A percentile compares a stretch with the other conserved stretches of the same genome.
phyloP scores from a whole-genome alignment of 2,113 vertebrate genomes.

The Mesitornis unicolor region DNA sequence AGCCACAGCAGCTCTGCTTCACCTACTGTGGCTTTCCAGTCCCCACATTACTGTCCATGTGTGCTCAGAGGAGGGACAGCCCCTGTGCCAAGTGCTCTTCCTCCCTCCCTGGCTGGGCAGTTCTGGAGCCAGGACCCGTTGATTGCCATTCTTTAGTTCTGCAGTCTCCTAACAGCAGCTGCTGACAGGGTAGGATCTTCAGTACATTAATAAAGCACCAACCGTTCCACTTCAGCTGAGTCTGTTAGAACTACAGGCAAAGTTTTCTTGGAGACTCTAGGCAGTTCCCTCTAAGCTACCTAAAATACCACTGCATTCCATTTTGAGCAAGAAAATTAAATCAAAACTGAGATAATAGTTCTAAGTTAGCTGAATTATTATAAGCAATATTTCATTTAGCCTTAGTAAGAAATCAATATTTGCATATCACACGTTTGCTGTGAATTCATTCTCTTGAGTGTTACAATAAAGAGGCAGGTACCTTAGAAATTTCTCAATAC shows the following conservation, averaged over 20 bases:
- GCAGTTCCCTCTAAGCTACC: not conserved
- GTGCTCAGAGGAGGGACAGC: not conserved
- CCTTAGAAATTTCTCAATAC: not conserved
- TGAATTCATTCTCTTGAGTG: not conserved
- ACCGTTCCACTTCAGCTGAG: not conserved
- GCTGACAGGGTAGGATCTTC: not conserved
- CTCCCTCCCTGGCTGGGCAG: accelerated
- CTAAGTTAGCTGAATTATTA: not conserved
- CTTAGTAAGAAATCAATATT: not conserved
- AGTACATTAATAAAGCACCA: not conserved
- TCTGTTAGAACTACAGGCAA: not conserved
- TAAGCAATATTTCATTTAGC: not conserved
- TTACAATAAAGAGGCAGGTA: not conserved
- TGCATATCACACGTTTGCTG: not conserved
- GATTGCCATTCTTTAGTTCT: not conserved
- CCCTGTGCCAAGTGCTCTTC: accelerated
- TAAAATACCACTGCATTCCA: not conserved
- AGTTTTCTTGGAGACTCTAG: not conserved
- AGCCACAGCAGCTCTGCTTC: not conserved
- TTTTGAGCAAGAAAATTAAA: not conserved
- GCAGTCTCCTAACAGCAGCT: not conserved
- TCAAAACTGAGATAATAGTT: not conserved
- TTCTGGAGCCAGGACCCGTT: not conserved
- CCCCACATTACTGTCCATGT: accelerated
- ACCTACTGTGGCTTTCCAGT: not conserved